Base-by-base conservation (phyloP, 2,113 vertebrate genomes). In the Scomber colias region DNA sequence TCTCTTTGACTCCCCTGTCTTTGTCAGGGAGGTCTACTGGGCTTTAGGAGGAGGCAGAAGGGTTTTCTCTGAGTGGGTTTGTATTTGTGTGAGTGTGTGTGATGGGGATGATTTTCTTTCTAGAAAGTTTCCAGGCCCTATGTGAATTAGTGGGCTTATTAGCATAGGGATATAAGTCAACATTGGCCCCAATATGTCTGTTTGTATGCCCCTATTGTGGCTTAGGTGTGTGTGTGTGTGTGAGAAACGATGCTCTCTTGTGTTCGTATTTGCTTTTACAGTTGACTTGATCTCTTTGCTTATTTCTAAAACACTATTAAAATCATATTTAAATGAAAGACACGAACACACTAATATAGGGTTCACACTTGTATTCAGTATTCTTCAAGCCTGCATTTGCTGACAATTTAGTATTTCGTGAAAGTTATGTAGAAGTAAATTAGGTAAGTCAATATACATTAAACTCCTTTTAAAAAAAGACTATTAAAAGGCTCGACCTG, bases 131-230 rank as follows among this genome's bases (percentile, higher is more conserved):
- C 45, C 15, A 35, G 35, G 59, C 71, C 84, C 78, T 84, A n/a
- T 87, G 84, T 77, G 85, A 90, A 93, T 93, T 91, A 92, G 70
- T 84, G 72, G 69, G 65, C 90, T 90, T 91, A 94, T 94, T 93
- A 89, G 93, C 93, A 94, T 94, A 93, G 76, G 90, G 90, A 92
- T 93, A 93, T 94, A 93, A 93, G 92, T 94, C 93, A 93, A 91
- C 86, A 85, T 64, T 92, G 91, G 79, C 93, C 93, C 81, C 83
- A 93, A 94, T 92, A 88, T 82, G 93, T 94, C 92, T 91, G 64
- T 82, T 86, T 87, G 73, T 80, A 69, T 81, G 75, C 84, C 81
- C 85, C 79, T 82, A 79, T 87, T 89, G 62, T 88, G 79, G 78
- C 84, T 86, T 73, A 50, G 51, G 72, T 69, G 62, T 79, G 74